Percentiles rank a stretch among this genome's conserved stretches.
These are phyloP conservation scores for Lepus europaeus DNA, from an alignment of 2,113 vertebrate genomes.

Conservation along the genomic window DNA sequence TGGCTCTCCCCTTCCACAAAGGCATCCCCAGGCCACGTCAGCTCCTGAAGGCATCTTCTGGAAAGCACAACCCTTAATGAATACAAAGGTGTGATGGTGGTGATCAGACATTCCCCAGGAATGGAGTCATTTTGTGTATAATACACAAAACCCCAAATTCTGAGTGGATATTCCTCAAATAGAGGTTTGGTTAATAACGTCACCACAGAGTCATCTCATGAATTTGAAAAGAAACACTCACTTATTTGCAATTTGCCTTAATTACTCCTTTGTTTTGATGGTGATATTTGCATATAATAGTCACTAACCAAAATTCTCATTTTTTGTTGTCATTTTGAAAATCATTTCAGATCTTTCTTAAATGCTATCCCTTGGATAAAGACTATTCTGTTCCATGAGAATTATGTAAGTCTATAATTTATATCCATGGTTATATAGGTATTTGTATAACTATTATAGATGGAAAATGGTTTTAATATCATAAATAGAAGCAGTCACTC, in stretches of 20 bases:
- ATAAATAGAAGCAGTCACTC: constrained; percentile 6
- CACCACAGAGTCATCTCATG: background rate
- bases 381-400: background rate
- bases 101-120: background rate
- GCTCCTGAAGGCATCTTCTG: background rate
- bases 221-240: constrained; percentile 14
- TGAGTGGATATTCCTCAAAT: background rate
- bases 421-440: background rate
- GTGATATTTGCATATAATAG: background rate
- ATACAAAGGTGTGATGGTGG: background rate
- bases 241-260: background rate
- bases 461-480: background rate
- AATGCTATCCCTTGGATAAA: background rate
- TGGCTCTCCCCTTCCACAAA: background rate
- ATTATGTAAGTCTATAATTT: background rate
- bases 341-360: background rate
- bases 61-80: background rate
- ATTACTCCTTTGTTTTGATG: background rate
- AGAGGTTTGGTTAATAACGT: background rate
- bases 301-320: background rate
- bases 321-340: background rate
- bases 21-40: background rate
- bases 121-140: background rate
- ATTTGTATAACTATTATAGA: background rate
- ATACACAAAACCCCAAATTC: background rate